Conservation (phyloP, 1,140 invertebrate species). For the Chrysoperla carnea region DNA sequence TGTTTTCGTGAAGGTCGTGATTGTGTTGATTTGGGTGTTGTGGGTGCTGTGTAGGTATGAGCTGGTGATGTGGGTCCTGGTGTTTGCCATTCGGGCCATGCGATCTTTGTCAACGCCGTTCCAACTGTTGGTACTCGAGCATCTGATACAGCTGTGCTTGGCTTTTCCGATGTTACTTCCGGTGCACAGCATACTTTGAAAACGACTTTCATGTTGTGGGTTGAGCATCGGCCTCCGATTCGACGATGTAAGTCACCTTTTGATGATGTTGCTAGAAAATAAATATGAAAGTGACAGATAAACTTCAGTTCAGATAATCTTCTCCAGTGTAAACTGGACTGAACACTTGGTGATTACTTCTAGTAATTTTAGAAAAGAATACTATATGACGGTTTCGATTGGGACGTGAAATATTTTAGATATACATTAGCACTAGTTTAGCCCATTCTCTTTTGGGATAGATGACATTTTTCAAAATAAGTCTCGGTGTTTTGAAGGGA, state of each 20-base stretch:
- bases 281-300: conserved; percentile 1
- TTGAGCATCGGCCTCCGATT: conserved; percentile 73
- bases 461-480: too few relatives aligned
- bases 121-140: conserved; percentile 19
- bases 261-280: conserved; percentile 54
- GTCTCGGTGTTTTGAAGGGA: too few relatives aligned
- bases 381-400: too few relatives aligned
- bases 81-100: conserved; percentile 22
- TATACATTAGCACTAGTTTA: too few relatives aligned
- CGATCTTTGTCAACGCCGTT: conserved; percentile 30
- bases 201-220: conserved; percentile 87
- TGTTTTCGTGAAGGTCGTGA: conserved; percentile 9
- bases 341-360: too few relatives aligned
- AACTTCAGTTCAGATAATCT: conserved; percentile 2
- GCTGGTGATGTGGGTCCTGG: conserved; percentile 14
- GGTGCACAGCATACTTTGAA: conserved; percentile 82
- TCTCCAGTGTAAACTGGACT: neutral
- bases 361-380: too few relatives aligned
- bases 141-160: conserved; percentile 23
- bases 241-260: conserved; percentile 75
- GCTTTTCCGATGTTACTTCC: conserved; percentile 26
- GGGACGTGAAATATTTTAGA: too few relatives aligned
- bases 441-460: too few relatives aligned
- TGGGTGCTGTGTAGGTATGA: conserved; percentile 8
- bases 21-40: conserved; percentile 5